Base-by-base conservation (phyloP, 1,140 invertebrate genomes). In the Odontomachus brunneus region DNA sequence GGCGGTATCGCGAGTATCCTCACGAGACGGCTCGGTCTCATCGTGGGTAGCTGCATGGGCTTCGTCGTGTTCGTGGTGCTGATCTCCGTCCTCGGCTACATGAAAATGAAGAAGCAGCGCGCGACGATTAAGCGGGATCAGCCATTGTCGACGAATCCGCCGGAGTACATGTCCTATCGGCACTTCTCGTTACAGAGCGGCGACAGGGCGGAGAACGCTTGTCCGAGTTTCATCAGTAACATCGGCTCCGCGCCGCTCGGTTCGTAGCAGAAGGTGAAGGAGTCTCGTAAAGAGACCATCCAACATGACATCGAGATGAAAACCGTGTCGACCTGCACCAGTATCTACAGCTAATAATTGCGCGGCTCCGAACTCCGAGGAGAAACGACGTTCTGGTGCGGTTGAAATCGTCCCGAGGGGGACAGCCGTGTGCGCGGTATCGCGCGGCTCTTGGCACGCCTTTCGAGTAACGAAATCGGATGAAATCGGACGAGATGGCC, bases 61-160 rank as follows among this genome's bases (percentile, higher is more conserved):
- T 97, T 97, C 89, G 95, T 97, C 22, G 97, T 98, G 9, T 97
- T 98, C 89, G 95, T 98, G 22, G 96, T 97, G 0, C 94, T 98
- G 81, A 96, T 98, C 2, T 97, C 97, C 1, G 96, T 97, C 33
- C 94, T 98, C n/a, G 97, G 97, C 22, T 98, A 97, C 91, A 95
- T 98, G 84, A 97, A 98, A 91, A 95, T 97, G 82, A 97, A 98
- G 91, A 97, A 97, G 92, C 97, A 97, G 87, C 94, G 97, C 17
- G 96, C 96, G 66, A 95, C 96, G 9, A 95, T 96, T 3, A 98
- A 98, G 93, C 92, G 96, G 48, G 96, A 97, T 87, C 95, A 96
- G 89, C 95, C 95, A 7, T 91, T 96, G 57, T 93, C 95, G 1
- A 95, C 95, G 0, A 96, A 97, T 84, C 95, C 96, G 5, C 95